A percentile compares a stretch with the other conserved stretches of the same genome.
These are phyloP conservation scores for Apodemia mormo DNA, from an alignment of 2,888 invertebrate species.

Conservation along the genomic window DNA sequence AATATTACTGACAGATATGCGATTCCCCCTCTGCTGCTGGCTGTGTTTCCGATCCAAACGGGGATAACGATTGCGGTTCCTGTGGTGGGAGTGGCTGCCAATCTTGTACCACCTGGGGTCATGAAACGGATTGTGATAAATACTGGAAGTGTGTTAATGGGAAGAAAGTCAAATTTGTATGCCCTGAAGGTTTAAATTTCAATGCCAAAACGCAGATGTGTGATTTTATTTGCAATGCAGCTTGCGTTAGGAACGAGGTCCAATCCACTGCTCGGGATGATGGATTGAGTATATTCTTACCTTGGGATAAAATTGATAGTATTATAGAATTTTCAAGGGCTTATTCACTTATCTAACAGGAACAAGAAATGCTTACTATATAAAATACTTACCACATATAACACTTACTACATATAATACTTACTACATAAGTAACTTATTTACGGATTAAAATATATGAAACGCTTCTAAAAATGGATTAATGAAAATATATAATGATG, in stretches of 20 bases:
- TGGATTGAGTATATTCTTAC: slow-evolving; percentile 55
- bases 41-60: slow-evolving; percentile 39
- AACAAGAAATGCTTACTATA: too few species aligned
- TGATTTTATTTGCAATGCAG: slow-evolving; percentile 60
- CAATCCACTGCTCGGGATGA: slow-evolving; percentile 44
- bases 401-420: too few species aligned
- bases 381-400: too few species aligned
- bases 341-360: background rate
- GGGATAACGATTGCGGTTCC: slow-evolving; percentile 22
- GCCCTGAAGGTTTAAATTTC: slow-evolving; percentile 66
- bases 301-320: slow-evolving; percentile 50
- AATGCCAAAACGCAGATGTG: slow-evolving; percentile 55
- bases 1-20: slow-evolving; percentile 50
- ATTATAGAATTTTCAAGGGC: background rate
- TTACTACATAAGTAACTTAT: too few species aligned
- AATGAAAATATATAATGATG: too few species aligned
- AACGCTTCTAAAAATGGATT: slow-evolving; percentile 3
- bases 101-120: slow-evolving; percentile 56
- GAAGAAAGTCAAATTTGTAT: slow-evolving; percentile 45
- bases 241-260: slow-evolving; percentile 46
- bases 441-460: background rate
- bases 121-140: slow-evolving; percentile 63
- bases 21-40: slow-evolving; percentile 53
- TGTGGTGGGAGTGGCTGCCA: slow-evolving; percentile 56
- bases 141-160: slow-evolving; percentile 60